Base-by-base conservation (phyloP, 23 tunicate species). In the Clavelina lepadiformis region DNA sequence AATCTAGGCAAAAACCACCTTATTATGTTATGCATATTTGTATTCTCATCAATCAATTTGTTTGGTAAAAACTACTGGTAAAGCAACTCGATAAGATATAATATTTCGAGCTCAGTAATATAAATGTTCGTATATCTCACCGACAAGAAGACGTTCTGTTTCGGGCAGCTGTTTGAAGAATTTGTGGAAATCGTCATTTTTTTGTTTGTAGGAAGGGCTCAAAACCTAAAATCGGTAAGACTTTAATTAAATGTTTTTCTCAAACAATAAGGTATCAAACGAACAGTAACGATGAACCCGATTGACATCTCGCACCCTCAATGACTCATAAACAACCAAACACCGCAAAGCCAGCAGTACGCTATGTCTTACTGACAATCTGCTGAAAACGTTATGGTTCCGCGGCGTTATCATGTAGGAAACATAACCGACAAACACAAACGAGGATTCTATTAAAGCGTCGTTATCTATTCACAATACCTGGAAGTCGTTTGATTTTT, bases 121-220 rank as follows among this genome's bases (percentile, higher is more conserved):
- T n/a, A n/a, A n/a, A n/a, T n/a, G n/a, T n/a, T n/a, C n/a, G n/a
- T n/a, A n/a, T n/a, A n/a, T n/a, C 74, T 46, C 49, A 89, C 97
- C 97, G 1, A 76, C 89, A 18, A 89, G 46, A 45, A 89, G 58
- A 33, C 97, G 75, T 56, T 89, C 97, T 4, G 74, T 46, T 13
- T 61, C 82, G 1, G 97, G 97, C 1, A 89, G 65, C 28, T 75
- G 59, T 68, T 89, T 89, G 72, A 89, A 89, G 71, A 69, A 75
- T 69, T 89, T 89, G 62, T 89, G 97, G 58, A 89, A 89, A 35
- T 68, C 79, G 31, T 73, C 89, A 56, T 81, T 81, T 46, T 89
- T 89, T 73, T 89, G 97, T 55, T 67, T 77, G 76, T 89, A 89
- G 2, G 83, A 61, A 2, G 97, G 85, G 45, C 86, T 88, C 71